Base-by-base conservation (phyloP, 2,888 invertebrate genomes). In the Aelia acuminata region DNA sequence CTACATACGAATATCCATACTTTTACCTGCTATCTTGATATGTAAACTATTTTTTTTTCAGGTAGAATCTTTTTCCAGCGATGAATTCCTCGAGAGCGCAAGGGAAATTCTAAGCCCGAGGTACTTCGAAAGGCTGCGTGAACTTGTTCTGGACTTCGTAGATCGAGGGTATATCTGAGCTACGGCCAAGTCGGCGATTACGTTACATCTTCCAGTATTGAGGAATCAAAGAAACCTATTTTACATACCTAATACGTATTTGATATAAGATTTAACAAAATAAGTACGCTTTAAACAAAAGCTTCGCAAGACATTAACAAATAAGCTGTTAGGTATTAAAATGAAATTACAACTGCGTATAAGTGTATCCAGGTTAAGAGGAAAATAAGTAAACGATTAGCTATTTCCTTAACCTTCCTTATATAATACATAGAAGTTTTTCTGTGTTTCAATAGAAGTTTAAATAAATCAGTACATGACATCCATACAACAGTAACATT, bases 61-160 rank as follows among this genome's bases (percentile, higher is more conserved):
- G 87, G 87, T 87, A 5, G 87, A 87, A 50, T 87, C 87, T 8
- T 53, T 57, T 47, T 87, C 87, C 48, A 88, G 48, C 7, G 75
- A 75, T 50, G 88, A 87, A 47, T 88, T 89, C 49, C 88, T 88
- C 2, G 86, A 88, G 20, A 48, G 70, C 18, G 80, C 88, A 15
- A n/a, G 84, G 20, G 80, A 89, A 43, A 86, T 85, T 4, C 48
- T 90, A 49, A 89, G 89, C 8, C 88, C 88, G 18, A 84, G 53
- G 8, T 90, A 90, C 84, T 80, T 70, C 57, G 88, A 90, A 18
- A 88, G 90, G 48, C 88, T 90, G 22, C 89, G 89, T 57, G 87
- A 88, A 20, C 88, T 90, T 31, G 90, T 90, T 0, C 87, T 90
- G 18, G 89, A 90, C 57, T 90, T 90, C 89, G 89, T 90, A 39